Base-by-base conservation (phyloP, 2,113 vertebrate species). In the Taxidea taxus region DNA sequence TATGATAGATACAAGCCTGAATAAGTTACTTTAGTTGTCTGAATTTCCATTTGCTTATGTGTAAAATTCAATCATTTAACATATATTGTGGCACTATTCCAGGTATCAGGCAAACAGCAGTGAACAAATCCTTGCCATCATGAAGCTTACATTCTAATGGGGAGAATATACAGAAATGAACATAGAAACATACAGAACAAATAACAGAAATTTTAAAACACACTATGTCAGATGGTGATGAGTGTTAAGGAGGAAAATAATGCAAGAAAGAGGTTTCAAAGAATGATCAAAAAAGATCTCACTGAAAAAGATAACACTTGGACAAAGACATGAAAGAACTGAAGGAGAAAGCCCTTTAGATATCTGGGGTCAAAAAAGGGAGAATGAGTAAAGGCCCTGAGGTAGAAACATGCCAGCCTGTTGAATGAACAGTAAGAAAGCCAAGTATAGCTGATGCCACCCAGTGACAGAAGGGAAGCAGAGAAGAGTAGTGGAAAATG, bases 111-210 rank as follows among this genome's bases (percentile, higher is more conserved):
- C 27, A 90, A 44, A 90, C 2, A 68, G 15, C 9, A 58, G 9
- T 68, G 44, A 96, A 97, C n/a, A 88, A 93, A 95, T 66, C 42
- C 25, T 80, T 91, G 74, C 13, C 58, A 54, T 78, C 7, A 12
- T 37, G 56, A 25, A 83, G 23, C 42, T 90, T 91, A 77, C 0
- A 54, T 62, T 72, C 51, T 62, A 87, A 78, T 10, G 37, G 23
- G 56, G 16, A 93, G 16, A 90, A 56, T 20, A 78, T 13, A 70
- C 1, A 54, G 13, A 82, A 88, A 62, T 39, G 31, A 87, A 88
- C 25, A 74, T 4, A 27, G 14, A 89, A 56, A 90, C 7, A 88
- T 0, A 83, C 7, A 92, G 21, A 34, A 77, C 51, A 27, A 54
- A 13, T 31, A 42, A 29, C 4, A 62, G 4, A 87, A 70, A 86